phyloP scores from a whole-genome alignment of 2,888 invertebrate species.

The Eremobia ochroleuca region DNA sequence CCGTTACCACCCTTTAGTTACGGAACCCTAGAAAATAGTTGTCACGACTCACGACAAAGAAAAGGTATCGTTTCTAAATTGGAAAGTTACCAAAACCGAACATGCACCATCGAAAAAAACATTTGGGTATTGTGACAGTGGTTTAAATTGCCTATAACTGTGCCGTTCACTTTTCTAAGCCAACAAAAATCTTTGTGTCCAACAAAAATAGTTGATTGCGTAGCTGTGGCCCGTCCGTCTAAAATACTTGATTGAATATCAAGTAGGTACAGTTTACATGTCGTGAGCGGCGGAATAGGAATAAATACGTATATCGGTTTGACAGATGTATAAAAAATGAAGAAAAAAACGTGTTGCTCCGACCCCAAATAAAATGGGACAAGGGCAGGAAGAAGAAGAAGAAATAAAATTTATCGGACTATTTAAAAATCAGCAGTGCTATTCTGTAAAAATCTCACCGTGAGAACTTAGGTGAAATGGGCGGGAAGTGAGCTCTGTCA shows the following conservation, averaged over 20 bases:
- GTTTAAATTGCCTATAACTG: constrained; percentile 2
- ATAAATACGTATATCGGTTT: too few species aligned
- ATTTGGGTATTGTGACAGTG: constrained; percentile 11
- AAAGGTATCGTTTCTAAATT: constrained; percentile 28
- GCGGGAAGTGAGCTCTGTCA: too few species aligned
- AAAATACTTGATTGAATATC: not conserved
- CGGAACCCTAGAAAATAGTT: not conserved
- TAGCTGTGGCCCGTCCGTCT: not conserved
- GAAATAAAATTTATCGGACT: too few species aligned
- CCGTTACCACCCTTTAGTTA: not conserved
- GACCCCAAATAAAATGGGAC: too few species aligned
- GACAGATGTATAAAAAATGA: too few species aligned
- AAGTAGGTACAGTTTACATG: not conserved
- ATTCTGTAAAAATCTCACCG: too few species aligned
- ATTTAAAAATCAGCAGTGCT: too few species aligned
- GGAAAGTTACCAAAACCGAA: constrained; percentile 44
- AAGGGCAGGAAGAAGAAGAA: too few species aligned
- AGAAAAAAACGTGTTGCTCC: too few species aligned
- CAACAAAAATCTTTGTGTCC: too few species aligned
- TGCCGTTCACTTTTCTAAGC: constrained; percentile 5
- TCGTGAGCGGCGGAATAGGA: not conserved
- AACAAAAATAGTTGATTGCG: not conserved
- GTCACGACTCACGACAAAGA: not conserved
- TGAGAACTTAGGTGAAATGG: too few species aligned
- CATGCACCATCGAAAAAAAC: not conserved